Evolutionary conservation across 2,113 vertebrate species (phyloP), one percentile per base, ranked within the genome.

Genomic region (Trichomycterus rosablanca): DNA sequence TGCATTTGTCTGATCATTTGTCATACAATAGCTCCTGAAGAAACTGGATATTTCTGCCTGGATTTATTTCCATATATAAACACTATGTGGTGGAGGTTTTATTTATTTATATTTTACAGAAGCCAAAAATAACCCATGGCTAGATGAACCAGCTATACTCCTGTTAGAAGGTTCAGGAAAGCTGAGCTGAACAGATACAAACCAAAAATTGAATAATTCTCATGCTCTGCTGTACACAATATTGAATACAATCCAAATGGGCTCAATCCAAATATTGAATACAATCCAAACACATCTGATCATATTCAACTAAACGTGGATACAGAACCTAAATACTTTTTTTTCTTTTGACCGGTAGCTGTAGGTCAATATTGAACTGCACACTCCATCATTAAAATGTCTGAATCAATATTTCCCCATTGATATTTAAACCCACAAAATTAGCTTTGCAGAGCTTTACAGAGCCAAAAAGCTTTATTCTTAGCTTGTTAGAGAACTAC

Each of bases 341-440:
- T n/a, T n/a, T n/a, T n/a, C n/a, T n/a, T n/a, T 37, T 26, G 7
- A 63, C 2, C 20, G 1, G 7, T 14, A 59, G 19, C 5, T 7
- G n/a, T n/a, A 23, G 59, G 23, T 42, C 40, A 57, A 20, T 35
- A 19, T 30, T 6, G 28, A 55, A 7, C 67, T 63, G 62, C 56
- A 43, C 46, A 9, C 32, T 48, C 20, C 69, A 44, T 37, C n/a
- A 26, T 28, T 50, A 19, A 39, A 52, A 42, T 55, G 10, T 52
- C 51, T n/a, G 35, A 49, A 78, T 83, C 67, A 8, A 81, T 76
- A 66, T 51, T 37, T 70, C 32, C 42, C 50, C 39, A 68, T n/a
- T 50, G 58, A 51, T 4, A 20, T 62, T 63, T 61, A 66, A 76
- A 52, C 67, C 44, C 28, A 48, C 45, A 56, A 40, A 45, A 71